Conservation (phyloP, 2,113 vertebrate genomes). For the Microcebus murinus region DNA sequence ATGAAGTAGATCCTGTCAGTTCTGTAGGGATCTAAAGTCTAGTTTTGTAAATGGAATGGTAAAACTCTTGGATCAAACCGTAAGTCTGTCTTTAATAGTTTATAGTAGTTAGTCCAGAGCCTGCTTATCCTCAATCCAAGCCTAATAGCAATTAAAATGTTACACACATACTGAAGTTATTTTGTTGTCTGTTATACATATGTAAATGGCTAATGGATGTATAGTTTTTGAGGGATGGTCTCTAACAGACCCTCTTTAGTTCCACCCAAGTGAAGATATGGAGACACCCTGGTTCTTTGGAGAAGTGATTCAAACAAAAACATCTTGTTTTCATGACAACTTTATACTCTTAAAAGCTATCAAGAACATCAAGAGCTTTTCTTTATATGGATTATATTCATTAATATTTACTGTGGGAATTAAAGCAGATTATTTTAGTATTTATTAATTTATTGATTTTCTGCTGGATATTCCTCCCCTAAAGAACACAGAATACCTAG, state of each 20-base stretch:
- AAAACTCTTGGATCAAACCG: not conserved
- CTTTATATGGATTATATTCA: not conserved
- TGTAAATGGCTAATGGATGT: not conserved
- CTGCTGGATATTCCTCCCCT: not conserved
- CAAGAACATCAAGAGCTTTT: not conserved
- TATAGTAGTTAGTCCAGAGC: not conserved
- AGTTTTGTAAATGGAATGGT: conserved; percentile 23
- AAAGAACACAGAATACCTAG: not conserved
- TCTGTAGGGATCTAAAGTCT: not conserved
- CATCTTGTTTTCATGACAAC: not conserved
- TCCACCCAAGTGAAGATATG: not conserved
- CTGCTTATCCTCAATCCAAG: not conserved
- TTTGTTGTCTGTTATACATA: not conserved
- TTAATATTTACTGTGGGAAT: not conserved
- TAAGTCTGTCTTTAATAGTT: not conserved
- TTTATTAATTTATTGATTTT: not conserved
- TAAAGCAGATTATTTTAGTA: not conserved
- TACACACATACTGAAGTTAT: not conserved
- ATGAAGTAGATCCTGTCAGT: not conserved
- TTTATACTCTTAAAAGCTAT: not conserved
- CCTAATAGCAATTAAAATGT: not conserved
- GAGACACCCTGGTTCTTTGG: not conserved
- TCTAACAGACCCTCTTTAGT: not conserved
- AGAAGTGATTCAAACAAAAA: not conserved
- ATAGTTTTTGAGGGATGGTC: not conserved